phyloP scores from a whole-genome alignment of 1,140 invertebrate species.

The Chlorops oryzae region DNA sequence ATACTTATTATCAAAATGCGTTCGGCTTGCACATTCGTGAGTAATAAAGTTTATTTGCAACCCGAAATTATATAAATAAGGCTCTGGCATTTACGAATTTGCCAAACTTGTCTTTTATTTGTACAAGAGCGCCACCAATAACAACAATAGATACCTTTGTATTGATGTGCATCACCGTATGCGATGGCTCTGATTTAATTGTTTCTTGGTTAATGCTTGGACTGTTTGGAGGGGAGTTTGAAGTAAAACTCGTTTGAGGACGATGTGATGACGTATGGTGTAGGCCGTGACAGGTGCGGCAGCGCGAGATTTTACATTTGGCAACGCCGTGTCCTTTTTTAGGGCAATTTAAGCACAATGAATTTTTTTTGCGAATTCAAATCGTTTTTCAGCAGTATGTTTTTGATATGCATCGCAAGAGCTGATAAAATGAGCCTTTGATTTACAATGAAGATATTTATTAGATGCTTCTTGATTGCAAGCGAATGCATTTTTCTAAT shows the following conservation, averaged over 20 bases:
- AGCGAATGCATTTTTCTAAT: no score
- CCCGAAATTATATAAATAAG: constrained; percentile 8
- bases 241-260: no score
- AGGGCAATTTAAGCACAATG: no score
- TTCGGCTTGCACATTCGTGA: constrained; percentile 2
- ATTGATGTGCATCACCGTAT: neutral
- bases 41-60: constrained; percentile 11
- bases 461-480: no score
- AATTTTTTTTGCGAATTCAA: no score
- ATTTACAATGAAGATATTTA: no score
- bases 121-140: constrained; percentile 4
- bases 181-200: neutral
- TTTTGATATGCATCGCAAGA: no score
- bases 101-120: neutral
- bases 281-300: neutral
- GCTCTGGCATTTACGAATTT: constrained; percentile 5
- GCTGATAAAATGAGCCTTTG: no score
- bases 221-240: neutral
- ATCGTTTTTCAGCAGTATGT: no score
- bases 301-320: constrained; percentile 1
- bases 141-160: neutral
- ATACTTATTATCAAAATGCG: neutral
- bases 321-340: no score
- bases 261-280: constrained; percentile 6
- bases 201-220: neutral